phyloP scores from a whole-genome alignment of 2,113 vertebrate genomes.

The Peromyscus polionotus region DNA sequence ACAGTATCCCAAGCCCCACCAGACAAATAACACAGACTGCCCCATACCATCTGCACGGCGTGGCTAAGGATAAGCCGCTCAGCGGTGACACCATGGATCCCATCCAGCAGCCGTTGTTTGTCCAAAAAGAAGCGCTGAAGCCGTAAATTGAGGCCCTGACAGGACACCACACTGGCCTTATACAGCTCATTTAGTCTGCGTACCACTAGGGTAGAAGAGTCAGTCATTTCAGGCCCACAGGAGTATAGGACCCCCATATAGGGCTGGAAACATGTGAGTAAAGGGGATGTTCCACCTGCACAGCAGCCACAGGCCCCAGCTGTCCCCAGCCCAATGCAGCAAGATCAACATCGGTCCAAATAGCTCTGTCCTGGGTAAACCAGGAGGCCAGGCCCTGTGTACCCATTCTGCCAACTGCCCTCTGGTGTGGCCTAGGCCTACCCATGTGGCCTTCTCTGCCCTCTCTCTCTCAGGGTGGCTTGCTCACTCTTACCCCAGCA shows the following conservation, averaged over 20 bases:
- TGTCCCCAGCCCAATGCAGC: not conserved
- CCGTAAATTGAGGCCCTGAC: conserved; percentile 93
- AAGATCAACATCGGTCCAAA: not conserved
- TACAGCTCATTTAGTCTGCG: conserved; percentile 95
- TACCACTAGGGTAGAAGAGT: conserved; percentile 89
- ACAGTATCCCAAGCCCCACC: not conserved
- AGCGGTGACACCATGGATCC: conserved; percentile 94
- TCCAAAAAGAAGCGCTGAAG: conserved; percentile 95
- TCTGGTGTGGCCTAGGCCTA: not conserved
- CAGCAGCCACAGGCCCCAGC: not conserved
- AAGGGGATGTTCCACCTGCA: too few relatives aligned
- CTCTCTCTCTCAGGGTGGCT: not conserved
- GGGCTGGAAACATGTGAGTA: not conserved
- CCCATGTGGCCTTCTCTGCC: too few relatives aligned
- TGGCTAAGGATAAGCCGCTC: conserved; percentile 97
- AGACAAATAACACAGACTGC: not conserved
- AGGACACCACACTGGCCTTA: conserved; percentile 94
- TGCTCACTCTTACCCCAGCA: not conserved
- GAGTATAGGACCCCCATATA: not conserved
- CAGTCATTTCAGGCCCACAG: not conserved
- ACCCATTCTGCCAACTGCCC: too few relatives aligned
- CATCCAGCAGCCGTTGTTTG: conserved; percentile 97
- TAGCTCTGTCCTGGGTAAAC: not conserved
- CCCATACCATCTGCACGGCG: conserved; percentile 93
- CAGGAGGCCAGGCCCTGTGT: not conserved